Evolutionary conservation across 2,113 vertebrate genomes (phyloP), one percentile per base, ranked within the genome.

Genomic region (Plestiodon gilberti): DNA sequence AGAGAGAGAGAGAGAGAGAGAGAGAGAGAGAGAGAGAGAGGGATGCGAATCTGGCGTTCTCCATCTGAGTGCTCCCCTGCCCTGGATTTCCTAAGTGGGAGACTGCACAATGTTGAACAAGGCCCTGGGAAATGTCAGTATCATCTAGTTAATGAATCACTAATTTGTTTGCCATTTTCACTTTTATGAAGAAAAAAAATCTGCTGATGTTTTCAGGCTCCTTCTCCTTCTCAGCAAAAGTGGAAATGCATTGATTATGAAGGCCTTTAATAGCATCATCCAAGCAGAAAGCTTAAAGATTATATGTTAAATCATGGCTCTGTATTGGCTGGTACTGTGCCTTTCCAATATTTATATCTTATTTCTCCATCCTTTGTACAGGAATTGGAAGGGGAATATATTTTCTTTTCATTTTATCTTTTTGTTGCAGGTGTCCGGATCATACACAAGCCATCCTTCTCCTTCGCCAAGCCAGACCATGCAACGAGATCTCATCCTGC

Each of bases 201-300:
- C 84, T 95, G 85, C 90, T 94, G 94, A 83, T 93, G 86, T 93
- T 78, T 92, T 95, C 93, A 93, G 86, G 75, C 81, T 93, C 78
- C 75, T 65, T 90, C 82, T 92, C 93, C 89, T 84, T 76, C 86
- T 90, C 88, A 91, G 87, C 48, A 90, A 87, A 94, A 92, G 83
- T 88, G 87, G 94, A 96, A 48, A 91, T 89, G 85, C 8, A 5
- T 93, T 95, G 92, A 82, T 95, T 94, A 87, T 81, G 87, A 94
- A 93, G 88, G 82, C 81, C 85, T 93, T 94, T 93, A 95, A 94
- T 87, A 91, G 80, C 91, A 88, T 87, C 90, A 93, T 61, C 89
- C 92, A 93, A 94, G 93, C 89, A 95, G 93, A 95, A 95, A 95
- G 82, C 89, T 89, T 86, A 88, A 94, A 93, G 87, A 91, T 93